These are phyloP conservation scores for Myoxocephalus aenaeus DNA, from an alignment of 2,797 vertebrate genomes.

Conservation along the genomic window DNA sequence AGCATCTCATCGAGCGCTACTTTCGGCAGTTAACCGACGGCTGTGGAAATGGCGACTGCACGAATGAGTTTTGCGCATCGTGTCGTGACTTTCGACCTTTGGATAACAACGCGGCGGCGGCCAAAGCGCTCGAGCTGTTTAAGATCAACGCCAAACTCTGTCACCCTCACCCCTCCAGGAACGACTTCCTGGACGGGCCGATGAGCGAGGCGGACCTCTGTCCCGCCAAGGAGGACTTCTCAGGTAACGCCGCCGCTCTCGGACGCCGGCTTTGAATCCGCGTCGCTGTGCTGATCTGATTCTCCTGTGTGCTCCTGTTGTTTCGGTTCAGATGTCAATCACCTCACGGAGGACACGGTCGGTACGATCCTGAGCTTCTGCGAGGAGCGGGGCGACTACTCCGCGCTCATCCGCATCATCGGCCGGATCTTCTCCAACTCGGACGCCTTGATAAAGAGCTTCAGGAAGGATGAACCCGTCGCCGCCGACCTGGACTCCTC, in stretches of 20 bases:
- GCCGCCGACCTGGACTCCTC: slow-evolving; percentile 86
- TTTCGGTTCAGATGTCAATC: slow-evolving; percentile 88
- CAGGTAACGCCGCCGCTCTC: slow-evolving; percentile 85
- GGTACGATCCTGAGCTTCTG: slow-evolving; percentile 93
- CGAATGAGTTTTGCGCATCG: slow-evolving; percentile 98
- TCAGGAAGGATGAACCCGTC: slow-evolving; percentile 87
- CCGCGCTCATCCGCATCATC: slow-evolving; percentile 91
- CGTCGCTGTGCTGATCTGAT: not conserved
- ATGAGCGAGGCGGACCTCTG: slow-evolving; percentile 88
- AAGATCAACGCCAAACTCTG: slow-evolving; percentile 99
- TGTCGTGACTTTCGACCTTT: slow-evolving; percentile 92
- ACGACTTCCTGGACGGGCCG: slow-evolving; percentile 88
- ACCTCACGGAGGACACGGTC: slow-evolving; percentile 93
- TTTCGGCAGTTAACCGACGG: slow-evolving; percentile 99
- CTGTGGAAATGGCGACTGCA: slow-evolving; percentile 99
- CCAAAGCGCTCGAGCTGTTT: slow-evolving; percentile 98
- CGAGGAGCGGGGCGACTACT: slow-evolving; percentile 92
- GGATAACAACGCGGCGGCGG: slow-evolving; percentile 97
- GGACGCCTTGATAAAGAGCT: slow-evolving; percentile 93
- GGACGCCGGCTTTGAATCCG: not conserved
- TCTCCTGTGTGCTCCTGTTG: not conserved
- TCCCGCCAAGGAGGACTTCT: slow-evolving; percentile 88
- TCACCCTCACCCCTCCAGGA: slow-evolving; percentile 94
- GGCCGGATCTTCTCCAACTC: slow-evolving; percentile 96
- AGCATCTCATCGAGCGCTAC: slow-evolving; percentile 99